Conservation (phyloP, 1,140 invertebrate genomes). For the Myzus persicae region DNA sequence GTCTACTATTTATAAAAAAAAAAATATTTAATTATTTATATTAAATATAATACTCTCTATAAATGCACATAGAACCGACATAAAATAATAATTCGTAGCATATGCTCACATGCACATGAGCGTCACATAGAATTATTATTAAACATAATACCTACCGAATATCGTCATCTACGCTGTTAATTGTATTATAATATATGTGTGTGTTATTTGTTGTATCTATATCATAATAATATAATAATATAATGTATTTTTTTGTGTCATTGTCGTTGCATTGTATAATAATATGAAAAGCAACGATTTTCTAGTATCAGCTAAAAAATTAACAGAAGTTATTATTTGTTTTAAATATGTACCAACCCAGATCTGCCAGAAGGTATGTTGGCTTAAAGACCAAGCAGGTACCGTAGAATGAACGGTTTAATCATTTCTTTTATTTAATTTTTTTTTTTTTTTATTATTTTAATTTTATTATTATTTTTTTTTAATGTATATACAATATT, state of each 20-base stretch:
- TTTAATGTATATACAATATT: conserved; percentile 3
- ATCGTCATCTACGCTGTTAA: not conserved
- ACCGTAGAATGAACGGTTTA: conserved; percentile 51
- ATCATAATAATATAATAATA: not conserved
- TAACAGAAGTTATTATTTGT: conserved; percentile 42
- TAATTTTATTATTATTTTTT: not conserved
- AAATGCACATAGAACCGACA: not conserved
- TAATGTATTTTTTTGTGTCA: not conserved
- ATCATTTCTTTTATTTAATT: conserved; percentile 12
- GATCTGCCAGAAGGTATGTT: conserved; percentile 58
- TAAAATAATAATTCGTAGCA: not conserved
- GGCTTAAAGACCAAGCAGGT: conserved; percentile 51
- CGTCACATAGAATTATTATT: no score
- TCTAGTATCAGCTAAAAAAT: conserved; percentile 17
- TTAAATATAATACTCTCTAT: not conserved
- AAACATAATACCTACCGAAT: not conserved
- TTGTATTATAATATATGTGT: not conserved
- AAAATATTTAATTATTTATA: conserved; percentile 2
- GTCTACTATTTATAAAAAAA: not conserved
- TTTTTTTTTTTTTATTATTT: conserved; percentile 6
- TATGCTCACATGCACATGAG: no score
- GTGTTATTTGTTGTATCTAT: not conserved
- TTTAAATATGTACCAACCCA: conserved; percentile 56
- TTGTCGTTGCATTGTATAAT: not conserved
- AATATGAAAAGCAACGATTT: not conserved